These are phyloP conservation scores for Melanotaenia parkinsoni DNA, from an alignment of 2,797 vertebrate species.

Conservation along the genomic window DNA sequence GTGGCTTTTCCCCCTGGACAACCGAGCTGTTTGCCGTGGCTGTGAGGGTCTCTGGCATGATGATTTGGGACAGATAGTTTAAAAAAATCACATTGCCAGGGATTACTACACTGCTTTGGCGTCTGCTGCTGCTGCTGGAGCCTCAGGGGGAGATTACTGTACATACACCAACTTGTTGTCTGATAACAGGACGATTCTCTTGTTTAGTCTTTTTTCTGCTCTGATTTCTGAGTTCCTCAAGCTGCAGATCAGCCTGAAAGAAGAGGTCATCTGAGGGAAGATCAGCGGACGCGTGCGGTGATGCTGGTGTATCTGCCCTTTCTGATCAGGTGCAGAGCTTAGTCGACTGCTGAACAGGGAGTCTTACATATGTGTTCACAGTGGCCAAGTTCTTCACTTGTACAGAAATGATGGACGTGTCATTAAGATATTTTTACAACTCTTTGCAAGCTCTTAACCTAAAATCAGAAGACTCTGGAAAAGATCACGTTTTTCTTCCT, in stretches of 20 bases:
- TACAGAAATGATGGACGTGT: constrained; percentile 27
- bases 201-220: background rate
- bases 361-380: constrained; percentile 65
- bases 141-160: background rate
- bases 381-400: constrained; percentile 74
- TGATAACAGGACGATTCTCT: background rate
- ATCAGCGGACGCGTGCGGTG: constrained; percentile 4
- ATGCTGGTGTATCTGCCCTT: constrained; percentile 32
- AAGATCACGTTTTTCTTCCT: too few species aligned
- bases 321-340: constrained; percentile 72
- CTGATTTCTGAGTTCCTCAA: background rate
- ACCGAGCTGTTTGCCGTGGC: constrained; percentile 38
- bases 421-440: too few species aligned
- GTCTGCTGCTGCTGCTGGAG: constrained; percentile 2
- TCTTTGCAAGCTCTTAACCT: too few species aligned
- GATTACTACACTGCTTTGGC: constrained; percentile 88
- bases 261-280: constrained; percentile 18
- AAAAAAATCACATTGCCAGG: constrained; percentile 99
- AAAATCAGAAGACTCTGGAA: too few species aligned
- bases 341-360: constrained; percentile 69
- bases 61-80: constrained; percentile 62
- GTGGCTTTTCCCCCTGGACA: constrained; percentile 14
- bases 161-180: background rate
- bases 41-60: constrained; percentile 70
- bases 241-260: constrained; percentile 1